Conservation (phyloP, 2,113 vertebrate genomes). For the Lophotis ruficrista region DNA sequence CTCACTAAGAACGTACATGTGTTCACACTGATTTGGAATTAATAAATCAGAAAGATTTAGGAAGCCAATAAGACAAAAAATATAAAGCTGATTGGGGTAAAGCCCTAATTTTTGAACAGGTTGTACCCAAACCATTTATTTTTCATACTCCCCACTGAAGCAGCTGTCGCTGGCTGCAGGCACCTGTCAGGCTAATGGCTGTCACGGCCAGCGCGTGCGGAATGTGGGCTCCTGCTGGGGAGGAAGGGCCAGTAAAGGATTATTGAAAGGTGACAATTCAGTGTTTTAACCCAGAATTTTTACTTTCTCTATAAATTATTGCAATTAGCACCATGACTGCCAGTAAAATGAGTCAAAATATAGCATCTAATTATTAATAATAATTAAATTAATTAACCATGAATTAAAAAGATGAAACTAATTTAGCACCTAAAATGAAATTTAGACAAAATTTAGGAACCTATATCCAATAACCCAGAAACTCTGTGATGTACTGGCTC, state of each 20-base stretch:
- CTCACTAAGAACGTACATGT: neutral
- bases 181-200: neutral
- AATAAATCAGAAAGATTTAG: neutral
- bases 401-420: neutral
- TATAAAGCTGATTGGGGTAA: neutral
- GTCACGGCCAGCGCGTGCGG: neutral
- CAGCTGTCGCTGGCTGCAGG: neutral
- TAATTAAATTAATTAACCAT: neutral
- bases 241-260: neutral
- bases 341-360: conserved; percentile 25
- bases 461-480: neutral
- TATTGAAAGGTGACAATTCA: neutral
- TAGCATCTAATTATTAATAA: neutral
- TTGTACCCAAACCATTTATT: neutral
- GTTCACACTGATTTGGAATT: neutral
- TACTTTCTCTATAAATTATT: conserved; percentile 28
- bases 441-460: neutral
- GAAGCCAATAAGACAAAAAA: neutral
- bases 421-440: neutral
- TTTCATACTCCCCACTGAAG: neutral
- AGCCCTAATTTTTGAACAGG: neutral
- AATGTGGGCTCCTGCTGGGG: accelerated
- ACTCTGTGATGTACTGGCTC: neutral
- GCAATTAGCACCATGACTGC: neutral
- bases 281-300: neutral